A percentile compares a stretch with the other conserved stretches of the same genome.
These are phyloP conservation scores for Larimichthys polyactis DNA, from an alignment of 2,113 vertebrate genomes.

Conservation along the genomic window DNA sequence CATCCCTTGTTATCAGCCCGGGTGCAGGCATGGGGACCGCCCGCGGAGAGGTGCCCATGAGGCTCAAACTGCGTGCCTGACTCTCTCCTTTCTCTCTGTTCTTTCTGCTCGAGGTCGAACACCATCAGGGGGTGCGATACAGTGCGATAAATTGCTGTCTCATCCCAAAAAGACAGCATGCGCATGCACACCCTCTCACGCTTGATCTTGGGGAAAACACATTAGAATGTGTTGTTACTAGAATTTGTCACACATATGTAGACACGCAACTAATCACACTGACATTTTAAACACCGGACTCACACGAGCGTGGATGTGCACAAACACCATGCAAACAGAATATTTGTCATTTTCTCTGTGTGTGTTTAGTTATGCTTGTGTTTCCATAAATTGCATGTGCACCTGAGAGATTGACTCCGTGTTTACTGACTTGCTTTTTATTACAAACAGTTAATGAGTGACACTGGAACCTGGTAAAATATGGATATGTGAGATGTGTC, in stretches of 20 bases:
- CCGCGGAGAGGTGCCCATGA: slow-evolving; percentile 63
- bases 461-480: slow-evolving; percentile 36
- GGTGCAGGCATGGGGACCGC: slow-evolving; percentile 72
- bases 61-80: slow-evolving; percentile 59
- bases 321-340: neutral
- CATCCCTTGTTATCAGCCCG: slow-evolving; percentile 71
- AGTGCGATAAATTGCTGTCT: slow-evolving; percentile 59
- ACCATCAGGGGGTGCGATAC: slow-evolving; percentile 63
- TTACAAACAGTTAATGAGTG: slow-evolving; percentile 46
- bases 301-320: neutral
- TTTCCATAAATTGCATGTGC: slow-evolving; percentile 23
- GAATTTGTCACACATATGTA: slow-evolving; percentile 26
- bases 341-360: slow-evolving; percentile 5
- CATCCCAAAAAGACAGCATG: slow-evolving; percentile 34
- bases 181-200: neutral
- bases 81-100: slow-evolving; percentile 61
- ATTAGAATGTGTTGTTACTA: slow-evolving; percentile 5
- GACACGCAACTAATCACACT: slow-evolving; percentile 5
- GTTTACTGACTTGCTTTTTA: slow-evolving; percentile 30
- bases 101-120: slow-evolving; percentile 70
- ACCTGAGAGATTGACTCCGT: neutral
- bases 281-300: slow-evolving; percentile 26
- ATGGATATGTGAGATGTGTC: slow-evolving; percentile 10
- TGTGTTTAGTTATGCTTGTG: neutral
- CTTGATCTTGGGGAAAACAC: slow-evolving; percentile 28